Evolutionary conservation across 2,113 vertebrate genomes (phyloP), one percentile per base, ranked within the genome.

Genomic region (Clarias batrachus): DNA sequence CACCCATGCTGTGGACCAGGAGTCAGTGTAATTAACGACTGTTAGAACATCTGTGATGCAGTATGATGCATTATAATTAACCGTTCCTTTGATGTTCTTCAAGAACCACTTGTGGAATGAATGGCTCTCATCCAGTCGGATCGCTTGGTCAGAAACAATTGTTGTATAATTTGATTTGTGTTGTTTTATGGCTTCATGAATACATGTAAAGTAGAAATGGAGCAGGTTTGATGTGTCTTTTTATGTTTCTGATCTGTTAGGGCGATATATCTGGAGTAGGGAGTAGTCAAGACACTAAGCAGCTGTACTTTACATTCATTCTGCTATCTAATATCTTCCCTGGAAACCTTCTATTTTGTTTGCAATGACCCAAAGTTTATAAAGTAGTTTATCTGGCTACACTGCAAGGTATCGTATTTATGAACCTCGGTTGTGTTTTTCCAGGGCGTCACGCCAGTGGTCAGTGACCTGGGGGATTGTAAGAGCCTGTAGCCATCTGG

Each of bases 401-500:
- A 6, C 56, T 81, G 27, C 5, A n/a, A 25, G 27, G 33, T 65
- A 17, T 68, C 17, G 2, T 37, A n/a, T 17, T 71, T 5, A 11
- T 17, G 70, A 73, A 16, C 33, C 25, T 30, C 12, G 33, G 7
- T 80, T 25, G 48, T 70, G 30, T 60, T 73, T 17, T 48, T 86
- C 56, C 23, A 60, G 33, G 54, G 56, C 85, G 27, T 60, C 16
- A 37, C 6, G 17, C 56, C 65, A 81, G 78, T 14, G 78, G 65
- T 62, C 54, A 71, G 54, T 37, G 56, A 70, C 30, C 59, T 62
- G 56, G 66, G 56, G 56, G 66, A 73, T 70, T 81, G 27, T 70
- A 71, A 86, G 56, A 62, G 85, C 21, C 76, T 80, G 27, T 68
- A 57, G 52, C 77, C 30, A 78, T 81, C 77, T 86, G 65, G 77